phyloP scores from a whole-genome alignment of 2,888 invertebrate species.

The Julus scandinavius region DNA sequence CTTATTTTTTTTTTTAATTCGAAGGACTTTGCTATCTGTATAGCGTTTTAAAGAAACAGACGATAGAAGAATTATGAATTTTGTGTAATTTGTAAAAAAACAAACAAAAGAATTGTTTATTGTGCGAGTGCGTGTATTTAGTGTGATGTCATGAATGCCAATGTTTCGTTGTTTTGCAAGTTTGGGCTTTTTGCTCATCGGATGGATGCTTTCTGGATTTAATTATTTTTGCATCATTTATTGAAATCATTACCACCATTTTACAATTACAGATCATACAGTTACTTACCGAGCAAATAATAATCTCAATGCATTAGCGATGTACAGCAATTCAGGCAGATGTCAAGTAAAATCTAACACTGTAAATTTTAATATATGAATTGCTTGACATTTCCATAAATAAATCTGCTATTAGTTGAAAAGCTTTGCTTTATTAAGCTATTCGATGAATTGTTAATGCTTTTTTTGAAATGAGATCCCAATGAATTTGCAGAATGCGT shows the following conservation, averaged over 20 bases:
- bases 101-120: constrained; percentile 34
- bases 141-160: constrained; percentile 23
- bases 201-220: constrained; percentile 43
- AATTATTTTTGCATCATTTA: constrained; percentile 43
- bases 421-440: constrained; percentile 19
- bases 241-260: neutral
- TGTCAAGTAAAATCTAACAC: constrained; percentile 19
- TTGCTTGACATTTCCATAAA: neutral
- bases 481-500: neutral
- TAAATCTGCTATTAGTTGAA: neutral
- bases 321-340: constrained; percentile 13
- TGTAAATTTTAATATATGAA: constrained; percentile 41
- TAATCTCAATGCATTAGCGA: constrained; percentile 8
- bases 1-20: neutral
- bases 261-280: neutral
- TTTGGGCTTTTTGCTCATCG: neutral
- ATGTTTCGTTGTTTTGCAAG: constrained; percentile 3
- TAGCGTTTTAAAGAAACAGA: constrained; percentile 7
- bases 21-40: constrained; percentile 31
- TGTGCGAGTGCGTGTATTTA: constrained; percentile 39
- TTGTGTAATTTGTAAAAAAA: constrained; percentile 33
- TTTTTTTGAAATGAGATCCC: constrained; percentile 20
- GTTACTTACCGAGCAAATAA: neutral
- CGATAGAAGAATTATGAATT: neutral
- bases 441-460: constrained; percentile 10